A percentile compares a stretch with the other conserved stretches of the same genome.
Conservation (phyloP, 2,888 invertebrate species). For the Tipula confusa region DNA sequence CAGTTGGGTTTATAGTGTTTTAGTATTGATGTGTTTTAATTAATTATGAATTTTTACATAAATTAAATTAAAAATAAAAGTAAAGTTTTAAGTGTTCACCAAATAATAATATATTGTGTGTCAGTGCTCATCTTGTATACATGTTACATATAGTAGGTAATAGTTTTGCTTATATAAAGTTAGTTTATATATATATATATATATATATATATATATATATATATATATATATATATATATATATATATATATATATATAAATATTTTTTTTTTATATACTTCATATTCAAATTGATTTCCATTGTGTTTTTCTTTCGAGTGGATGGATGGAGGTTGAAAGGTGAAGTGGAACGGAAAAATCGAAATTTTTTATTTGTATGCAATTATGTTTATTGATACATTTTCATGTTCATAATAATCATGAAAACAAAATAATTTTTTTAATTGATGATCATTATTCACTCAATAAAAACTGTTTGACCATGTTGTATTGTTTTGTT, state of each 20-base stretch:
- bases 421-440: neutral
- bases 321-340: neutral
- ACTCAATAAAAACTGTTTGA: neutral
- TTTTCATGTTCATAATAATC: neutral
- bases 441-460: neutral
- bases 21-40: neutral
- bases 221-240: too few species aligned
- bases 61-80: too few species aligned
- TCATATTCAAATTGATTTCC: neutral
- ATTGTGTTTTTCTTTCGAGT: conserved; percentile 5
- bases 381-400: neutral
- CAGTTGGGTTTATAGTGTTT: neutral
- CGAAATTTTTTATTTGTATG: neutral
- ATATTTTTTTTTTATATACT: too few species aligned
- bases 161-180: neutral
- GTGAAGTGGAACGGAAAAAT: neutral
- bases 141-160: neutral
- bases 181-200: too few species aligned
- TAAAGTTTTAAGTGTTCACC: neutral
- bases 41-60: neutral
- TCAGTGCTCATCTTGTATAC: neutral
- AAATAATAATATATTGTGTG: neutral
- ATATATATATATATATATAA: too few species aligned
- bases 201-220: too few species aligned
- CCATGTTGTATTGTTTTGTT: neutral